These are phyloP conservation scores for Chesias legatella DNA, from an alignment of 2,888 invertebrate species.

Conservation along the genomic window DNA sequence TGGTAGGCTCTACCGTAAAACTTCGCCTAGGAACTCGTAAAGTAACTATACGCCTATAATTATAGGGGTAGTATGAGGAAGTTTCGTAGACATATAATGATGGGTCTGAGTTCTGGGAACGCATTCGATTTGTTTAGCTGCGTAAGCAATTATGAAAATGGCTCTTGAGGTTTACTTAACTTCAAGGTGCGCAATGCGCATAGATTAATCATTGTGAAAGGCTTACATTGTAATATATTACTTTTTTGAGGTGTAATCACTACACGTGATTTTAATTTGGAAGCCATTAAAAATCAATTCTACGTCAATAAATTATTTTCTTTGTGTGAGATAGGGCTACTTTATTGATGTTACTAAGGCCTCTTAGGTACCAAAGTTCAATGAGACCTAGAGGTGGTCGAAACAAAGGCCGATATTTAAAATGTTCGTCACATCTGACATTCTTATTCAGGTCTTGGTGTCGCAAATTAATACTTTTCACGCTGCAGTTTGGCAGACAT, in stretches of 20 bases:
- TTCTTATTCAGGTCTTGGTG: slow-evolving; percentile 46
- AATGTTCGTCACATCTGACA: slow-evolving; percentile 21
- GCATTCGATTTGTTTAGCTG: slow-evolving; percentile 26
- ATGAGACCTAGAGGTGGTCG: slow-evolving; percentile 12
- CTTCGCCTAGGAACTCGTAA: slow-evolving; percentile 57
- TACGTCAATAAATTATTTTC: not conserved
- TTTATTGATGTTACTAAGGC: too few species aligned
- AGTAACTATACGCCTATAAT: slow-evolving; percentile 53
- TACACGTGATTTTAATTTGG: too few species aligned
- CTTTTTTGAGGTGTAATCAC: too few species aligned
- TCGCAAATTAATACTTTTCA: slow-evolving; percentile 48
- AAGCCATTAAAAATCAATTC: too few species aligned
- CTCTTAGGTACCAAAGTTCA: not conserved
- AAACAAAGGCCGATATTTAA: slow-evolving; percentile 14
- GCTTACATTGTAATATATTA: too few species aligned
- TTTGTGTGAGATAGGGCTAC: too few species aligned
- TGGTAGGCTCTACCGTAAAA: slow-evolving; percentile 29
- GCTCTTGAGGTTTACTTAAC: slow-evolving; percentile 1
- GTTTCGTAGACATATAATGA: slow-evolving; percentile 31
- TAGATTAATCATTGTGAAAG: too few species aligned
- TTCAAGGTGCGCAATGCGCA: too few species aligned
- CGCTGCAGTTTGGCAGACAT: slow-evolving; percentile 53
- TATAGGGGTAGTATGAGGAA: slow-evolving; percentile 53
- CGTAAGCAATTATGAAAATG: slow-evolving; percentile 15
- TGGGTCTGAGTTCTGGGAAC: slow-evolving; percentile 27